These are phyloP conservation scores for Hoplodrina ambigua DNA, from an alignment of 2,888 invertebrate genomes.

Conservation along the genomic window DNA sequence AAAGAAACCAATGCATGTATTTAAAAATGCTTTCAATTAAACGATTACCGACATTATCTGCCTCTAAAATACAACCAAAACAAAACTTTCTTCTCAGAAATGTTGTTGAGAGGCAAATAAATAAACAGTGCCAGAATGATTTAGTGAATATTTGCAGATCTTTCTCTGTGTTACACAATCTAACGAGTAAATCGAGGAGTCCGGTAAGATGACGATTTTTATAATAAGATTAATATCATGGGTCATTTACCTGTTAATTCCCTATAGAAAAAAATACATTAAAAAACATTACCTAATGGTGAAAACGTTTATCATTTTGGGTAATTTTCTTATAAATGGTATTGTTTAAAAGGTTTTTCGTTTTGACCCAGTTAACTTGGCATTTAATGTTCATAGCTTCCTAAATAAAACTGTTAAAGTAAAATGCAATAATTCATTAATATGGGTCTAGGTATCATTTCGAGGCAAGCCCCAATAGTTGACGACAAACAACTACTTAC, in stretches of 20 bases:
- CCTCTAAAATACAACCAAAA: constrained; percentile 80
- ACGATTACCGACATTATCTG: constrained; percentile 77
- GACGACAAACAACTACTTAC: background rate
- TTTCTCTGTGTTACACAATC: constrained; percentile 77
- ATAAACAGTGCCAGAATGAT: constrained; percentile 72
- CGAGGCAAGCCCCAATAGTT: background rate
- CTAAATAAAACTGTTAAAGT: too few relatives aligned
- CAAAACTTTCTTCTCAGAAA: constrained; percentile 70
- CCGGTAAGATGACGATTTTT: constrained; percentile 73
- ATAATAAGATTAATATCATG: too few relatives aligned
- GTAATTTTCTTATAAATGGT: background rate
- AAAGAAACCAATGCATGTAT: constrained; percentile 15
- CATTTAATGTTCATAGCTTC: too few relatives aligned
- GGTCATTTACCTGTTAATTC: background rate
- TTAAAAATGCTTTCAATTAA: constrained; percentile 81
- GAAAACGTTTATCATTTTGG: too few relatives aligned
- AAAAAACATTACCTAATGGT: constrained; percentile 27
- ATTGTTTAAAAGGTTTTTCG: too few relatives aligned
- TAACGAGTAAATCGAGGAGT: constrained; percentile 76
- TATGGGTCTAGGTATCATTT: background rate
- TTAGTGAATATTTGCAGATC: constrained; percentile 80
- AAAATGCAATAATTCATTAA: too few relatives aligned
- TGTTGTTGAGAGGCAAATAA: constrained; percentile 70
- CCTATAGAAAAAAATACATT: background rate
- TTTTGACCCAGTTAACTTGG: too few relatives aligned